Base-by-base conservation (phyloP, 1,140 invertebrate species). In the Cardiocondyla obscurior region DNA sequence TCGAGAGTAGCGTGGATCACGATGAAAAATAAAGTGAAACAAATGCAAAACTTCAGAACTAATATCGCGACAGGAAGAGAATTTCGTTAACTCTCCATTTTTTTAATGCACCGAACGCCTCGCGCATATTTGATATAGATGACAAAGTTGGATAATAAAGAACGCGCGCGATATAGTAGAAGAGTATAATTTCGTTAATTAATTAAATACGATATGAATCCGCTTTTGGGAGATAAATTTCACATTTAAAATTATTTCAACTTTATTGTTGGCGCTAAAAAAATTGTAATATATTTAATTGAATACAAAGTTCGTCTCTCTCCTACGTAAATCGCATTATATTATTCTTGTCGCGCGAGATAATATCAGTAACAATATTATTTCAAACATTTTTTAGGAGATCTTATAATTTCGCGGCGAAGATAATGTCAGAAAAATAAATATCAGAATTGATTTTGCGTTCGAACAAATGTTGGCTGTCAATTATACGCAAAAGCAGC, bases 11-110 rank as follows among this genome's bases (percentile, higher is more conserved):
- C 8, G 33, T 0, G 44, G 44, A 10, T 36, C 25, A 36, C 36
- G 58, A 83, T 62, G 58, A 77, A 65, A 69, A 69, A 79, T 55
- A 79, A 69, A 53, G 33, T 39, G 33, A 53, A 69, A 51, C 62
- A 69, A 79, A 79, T 53, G 33, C 62, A 53, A 69, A 79, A 79
- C 62, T 79, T 79, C 46, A 79, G 74, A 55, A 79, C 46, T 79
- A 69, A 79, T 79, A 42, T 36, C 33, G 60, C 30, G 58, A 65
- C 42, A n/a, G 60, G 46, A 76, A 36, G 62, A 69, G 74, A 79
- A 79, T 79, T 79, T 79, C 62, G 74, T 79, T 67, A 67, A 79
- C 62, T 79, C 33, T 53, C n/a, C 22, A 30, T 62, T 53, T 49
- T n/a, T 79, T 79, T 77, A 77, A 67, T 53, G 33, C 16, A 28